These are phyloP conservation scores for Gouania willdenowi DNA, from an alignment of 2,797 vertebrate genomes.

Conservation along the genomic window DNA sequence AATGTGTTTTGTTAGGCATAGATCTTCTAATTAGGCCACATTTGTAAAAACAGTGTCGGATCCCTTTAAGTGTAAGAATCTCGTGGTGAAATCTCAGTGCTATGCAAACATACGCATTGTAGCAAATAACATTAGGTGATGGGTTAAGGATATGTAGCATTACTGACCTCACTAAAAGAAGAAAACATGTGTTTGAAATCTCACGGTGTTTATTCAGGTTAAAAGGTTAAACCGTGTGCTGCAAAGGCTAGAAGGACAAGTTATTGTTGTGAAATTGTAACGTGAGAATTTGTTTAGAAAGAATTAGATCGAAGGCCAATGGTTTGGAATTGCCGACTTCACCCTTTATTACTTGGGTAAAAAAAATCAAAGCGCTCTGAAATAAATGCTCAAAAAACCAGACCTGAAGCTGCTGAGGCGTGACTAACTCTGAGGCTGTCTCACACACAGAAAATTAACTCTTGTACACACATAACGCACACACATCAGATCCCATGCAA, in stretches of 20 bases:
- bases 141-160: background rate
- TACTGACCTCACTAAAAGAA: too few species aligned
- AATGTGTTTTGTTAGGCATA: too few species aligned
- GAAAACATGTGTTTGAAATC: conserved; percentile 18
- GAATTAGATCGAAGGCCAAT: too few species aligned
- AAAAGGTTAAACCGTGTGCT: conserved; percentile 5
- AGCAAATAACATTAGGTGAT: too few species aligned
- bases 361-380: conserved; percentile 1
- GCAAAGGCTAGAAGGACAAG: background rate
- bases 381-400: conserved; percentile 9
- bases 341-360: background rate
- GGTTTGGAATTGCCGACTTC: too few species aligned
- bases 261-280: conserved; percentile 3
- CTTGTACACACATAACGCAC: conserved; percentile 13
- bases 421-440: conserved; percentile 11
- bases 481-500: conserved; percentile 25
- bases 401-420: conserved; percentile 15
- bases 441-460: conserved; percentile 22
- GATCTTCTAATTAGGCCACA: too few species aligned
- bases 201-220: conserved; percentile 4
- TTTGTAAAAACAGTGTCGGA: too few species aligned
- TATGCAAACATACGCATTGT: too few species aligned
- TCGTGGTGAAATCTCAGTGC: too few species aligned
- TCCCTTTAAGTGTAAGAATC: too few species aligned
- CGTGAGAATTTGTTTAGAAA: too few species aligned